A percentile compares a stretch with the other conserved stretches of the same genome.
phyloP scores from a whole-genome alignment of 2,888 invertebrate genomes.

The Nephrotoma flavescens region DNA sequence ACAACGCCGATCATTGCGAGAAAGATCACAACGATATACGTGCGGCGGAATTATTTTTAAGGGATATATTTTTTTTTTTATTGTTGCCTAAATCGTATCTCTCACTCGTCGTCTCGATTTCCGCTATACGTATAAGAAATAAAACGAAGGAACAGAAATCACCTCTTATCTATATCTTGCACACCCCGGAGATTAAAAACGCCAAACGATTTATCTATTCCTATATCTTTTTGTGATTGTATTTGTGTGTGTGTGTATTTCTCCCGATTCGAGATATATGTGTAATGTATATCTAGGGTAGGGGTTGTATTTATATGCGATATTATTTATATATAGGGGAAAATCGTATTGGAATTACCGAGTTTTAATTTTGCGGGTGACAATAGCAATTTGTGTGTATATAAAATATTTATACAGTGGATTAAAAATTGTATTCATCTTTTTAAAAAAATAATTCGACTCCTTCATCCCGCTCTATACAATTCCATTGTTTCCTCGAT shows the following conservation, averaged over 20 bases:
- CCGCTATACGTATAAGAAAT: neutral
- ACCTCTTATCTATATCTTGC: conserved; percentile 6
- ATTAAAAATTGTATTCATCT: neutral
- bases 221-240: neutral
- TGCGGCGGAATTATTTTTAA: neutral
- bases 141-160: neutral
- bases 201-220: conserved; percentile 2
- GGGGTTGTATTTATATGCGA: neutral
- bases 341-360: neutral
- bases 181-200: conserved; percentile 8
- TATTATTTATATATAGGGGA: neutral
- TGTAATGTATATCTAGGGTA: neutral
- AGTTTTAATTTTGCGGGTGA: neutral
- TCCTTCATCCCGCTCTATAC: neutral
- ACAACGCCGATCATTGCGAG: neutral
- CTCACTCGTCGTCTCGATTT: neutral
- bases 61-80: neutral
- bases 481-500: neutral
- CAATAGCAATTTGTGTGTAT: neutral
- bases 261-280: neutral
- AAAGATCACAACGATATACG: neutral
- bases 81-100: neutral
- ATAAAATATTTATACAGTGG: neutral
- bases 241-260: neutral
- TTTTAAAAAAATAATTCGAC: neutral